phyloP scores from a whole-genome alignment of 2,888 invertebrate genomes.

The Drymonia ruficornis region DNA sequence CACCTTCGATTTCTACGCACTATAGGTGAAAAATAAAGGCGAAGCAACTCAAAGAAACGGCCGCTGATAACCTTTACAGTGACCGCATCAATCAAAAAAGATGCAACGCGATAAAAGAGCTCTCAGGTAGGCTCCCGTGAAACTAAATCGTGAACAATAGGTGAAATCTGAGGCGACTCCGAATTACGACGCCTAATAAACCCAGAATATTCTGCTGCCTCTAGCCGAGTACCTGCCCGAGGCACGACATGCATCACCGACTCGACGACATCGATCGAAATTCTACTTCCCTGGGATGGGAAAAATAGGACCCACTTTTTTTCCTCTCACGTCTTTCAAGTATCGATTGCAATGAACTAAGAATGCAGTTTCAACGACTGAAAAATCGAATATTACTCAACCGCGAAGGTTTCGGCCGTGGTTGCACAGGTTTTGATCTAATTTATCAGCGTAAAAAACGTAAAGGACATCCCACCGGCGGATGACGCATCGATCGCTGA shows the following conservation, averaged over 20 bases:
- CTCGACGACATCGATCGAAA: slow-evolving; percentile 74
- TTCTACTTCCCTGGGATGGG: slow-evolving; percentile 52
- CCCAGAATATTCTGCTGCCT: slow-evolving; percentile 59
- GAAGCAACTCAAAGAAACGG: slow-evolving; percentile 33
- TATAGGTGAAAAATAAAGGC: slow-evolving; percentile 28
- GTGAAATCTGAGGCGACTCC: slow-evolving; percentile 65
- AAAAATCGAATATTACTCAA: slow-evolving; percentile 31
- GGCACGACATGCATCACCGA: slow-evolving; percentile 74
- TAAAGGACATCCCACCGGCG: slow-evolving; percentile 85
- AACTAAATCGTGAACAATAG: slow-evolving; percentile 70
- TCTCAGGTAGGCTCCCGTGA: slow-evolving; percentile 57
- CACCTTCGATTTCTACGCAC: slow-evolving; percentile 21
- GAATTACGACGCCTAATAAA: slow-evolving; percentile 48
- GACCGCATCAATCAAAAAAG: slow-evolving; percentile 57
- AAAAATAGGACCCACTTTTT: slow-evolving; percentile 52
- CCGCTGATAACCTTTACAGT: slow-evolving; percentile 59
- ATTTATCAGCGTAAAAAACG: slow-evolving; percentile 60
- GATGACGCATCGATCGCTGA: slow-evolving; percentile 87
- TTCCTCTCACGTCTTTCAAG: slow-evolving; percentile 37
- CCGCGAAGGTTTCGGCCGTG: slow-evolving; percentile 20
- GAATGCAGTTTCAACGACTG: slow-evolving; percentile 22
- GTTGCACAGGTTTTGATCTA: slow-evolving; percentile 33
- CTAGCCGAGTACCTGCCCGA: slow-evolving; percentile 48
- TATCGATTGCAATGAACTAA: slow-evolving; percentile 27
- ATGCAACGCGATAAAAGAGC: slow-evolving; percentile 51